Base-by-base conservation (phyloP, 2,797 vertebrate genomes). In the Poeciliopsis presidionis region DNA sequence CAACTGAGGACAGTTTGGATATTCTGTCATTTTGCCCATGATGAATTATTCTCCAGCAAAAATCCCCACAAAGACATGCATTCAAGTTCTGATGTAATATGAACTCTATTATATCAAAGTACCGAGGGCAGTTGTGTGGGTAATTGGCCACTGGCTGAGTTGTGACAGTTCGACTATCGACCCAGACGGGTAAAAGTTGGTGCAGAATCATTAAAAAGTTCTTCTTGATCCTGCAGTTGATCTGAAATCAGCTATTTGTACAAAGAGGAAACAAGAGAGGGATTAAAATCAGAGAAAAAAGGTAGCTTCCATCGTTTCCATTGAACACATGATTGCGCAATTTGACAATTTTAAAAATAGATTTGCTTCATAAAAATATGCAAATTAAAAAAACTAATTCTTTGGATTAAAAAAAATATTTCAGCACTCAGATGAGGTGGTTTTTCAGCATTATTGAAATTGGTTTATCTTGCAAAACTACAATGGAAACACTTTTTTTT, bases 71-170 rank as follows among this genome's bases (percentile, higher is more conserved):
- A 43, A 43, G 47, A 2, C 55, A 22, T 28, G 18, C 6, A 0
- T 51, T 41, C 41, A n/a, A 22, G 67, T 59, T 72, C 25, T 79
- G 46, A 55, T 55, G 43, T 45, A 25, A 57, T 4, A 18, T 30
- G 63, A 20, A 69, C 47, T 30, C 3, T 67, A 20, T 71, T 45
- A 18, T 46, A 36, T 43, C 11, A 12, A 12, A 41, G 73, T 30
- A 30, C 9, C 36, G 16, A 57, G 49, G 41, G 70, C 49, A 51
- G 18, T 25, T 43, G 49, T 30, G 43, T 63, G 25, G 51, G 18
- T 39, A 71, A 46, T 75, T 79, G 72, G 81, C 46, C 72, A 0
- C 71, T 73, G 75, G 57, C 69, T 85, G 47, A 47, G 47, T 78
- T 73, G 51, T 65, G 72, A 63, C 77, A 77, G n/a, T 46, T 33